Base-by-base conservation (phyloP, 2,113 vertebrate genomes). In the Pterocles burchelli region DNA sequence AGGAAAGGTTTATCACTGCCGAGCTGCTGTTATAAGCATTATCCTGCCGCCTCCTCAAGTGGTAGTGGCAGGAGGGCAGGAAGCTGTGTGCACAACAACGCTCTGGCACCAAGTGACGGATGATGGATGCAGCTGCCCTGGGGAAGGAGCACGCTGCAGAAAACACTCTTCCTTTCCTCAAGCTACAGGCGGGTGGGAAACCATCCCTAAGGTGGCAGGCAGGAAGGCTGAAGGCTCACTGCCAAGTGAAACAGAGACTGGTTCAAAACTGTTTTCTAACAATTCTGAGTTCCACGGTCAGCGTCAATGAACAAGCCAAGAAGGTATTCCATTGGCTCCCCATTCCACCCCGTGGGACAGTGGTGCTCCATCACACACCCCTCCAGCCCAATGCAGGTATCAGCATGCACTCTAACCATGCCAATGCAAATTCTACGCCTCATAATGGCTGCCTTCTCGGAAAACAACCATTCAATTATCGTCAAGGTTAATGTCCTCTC, bases 201-300 rank as follows among this genome's bases (percentile, higher is more conserved):
- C n/a, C 1, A 2, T 20, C 33, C 34, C n/a, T 3, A 25, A 24
- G 19, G 51, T 14, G 2, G 62, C 1, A 0, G 51, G 61, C 66
- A 91, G 66, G 46, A 92, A 93, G 68, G 72, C 20, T 28, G 2
- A 59, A 46, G 75, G 68, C 86, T 59, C 83, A 20, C 1, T 33
- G 89, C 21, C 6, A 17, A 52, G 48, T 59, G 38, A 87, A 59
- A 52, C 1, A 7, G 46, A 74, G 66, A 54, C 58, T 13, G 81
- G 19, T 45, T 87, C 77, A 41, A 67, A 73, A 29, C 70, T 72
- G 70, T 28, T 52, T 58, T 31, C 61, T 58, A 45, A 24, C 31
- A 81, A 17, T 17, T 58, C 52, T 13, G 68, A 58, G 36, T 61
- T 46, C 55, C 49, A 11, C 3, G 3, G n/a, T 38, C 89, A 70